A percentile compares a stretch with the other conserved stretches of the same genome.
Evolutionary conservation across 1,140 invertebrate species (phyloP).

Genomic region (Scaptomyza hsui): DNA sequence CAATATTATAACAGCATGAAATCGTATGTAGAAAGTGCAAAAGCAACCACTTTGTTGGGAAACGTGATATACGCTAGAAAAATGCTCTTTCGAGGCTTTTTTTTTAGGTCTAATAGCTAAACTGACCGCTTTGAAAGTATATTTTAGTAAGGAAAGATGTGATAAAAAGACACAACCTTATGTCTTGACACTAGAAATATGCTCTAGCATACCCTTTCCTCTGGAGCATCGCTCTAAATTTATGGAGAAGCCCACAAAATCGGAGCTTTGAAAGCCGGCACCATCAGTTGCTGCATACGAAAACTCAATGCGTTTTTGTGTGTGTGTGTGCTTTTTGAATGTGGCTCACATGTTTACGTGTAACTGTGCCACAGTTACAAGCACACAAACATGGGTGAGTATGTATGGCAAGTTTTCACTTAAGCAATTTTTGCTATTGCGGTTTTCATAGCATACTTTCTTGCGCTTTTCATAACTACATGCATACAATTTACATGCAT

Average conservation of each 20-base stretch:
- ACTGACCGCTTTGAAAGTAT: no score
- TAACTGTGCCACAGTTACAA: slow-evolving; percentile 35
- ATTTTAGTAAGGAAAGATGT: no score
- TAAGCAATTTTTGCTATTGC: slow-evolving; percentile 56
- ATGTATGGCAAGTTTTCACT: slow-evolving; percentile 63
- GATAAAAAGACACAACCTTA: no score
- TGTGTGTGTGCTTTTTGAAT: slow-evolving; percentile 12
- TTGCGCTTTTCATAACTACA: slow-evolving; percentile 19
- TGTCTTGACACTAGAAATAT: not conserved
- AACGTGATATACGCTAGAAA: slow-evolving; percentile 5
- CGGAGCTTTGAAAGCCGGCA: slow-evolving; percentile 10
- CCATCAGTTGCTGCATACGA: slow-evolving; percentile 30
- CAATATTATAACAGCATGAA: slow-evolving; percentile 43
- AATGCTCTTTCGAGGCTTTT: not conserved
- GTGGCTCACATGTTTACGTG: slow-evolving; percentile 22
- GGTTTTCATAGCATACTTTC: slow-evolving; percentile 63
- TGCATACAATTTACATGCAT: slow-evolving; percentile 10
- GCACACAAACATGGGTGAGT: slow-evolving; percentile 28
- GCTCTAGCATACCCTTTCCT: not conserved
- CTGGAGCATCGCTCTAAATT: slow-evolving; percentile 12
- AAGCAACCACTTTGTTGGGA: no score
- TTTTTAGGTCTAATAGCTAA: no score
- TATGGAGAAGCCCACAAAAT: slow-evolving; percentile 5
- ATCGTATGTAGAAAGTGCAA: not conserved
- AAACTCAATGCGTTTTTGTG: slow-evolving; percentile 17